phyloP scores from a whole-genome alignment of 1,140 invertebrate genomes.

The Trichoplusia ni region DNA sequence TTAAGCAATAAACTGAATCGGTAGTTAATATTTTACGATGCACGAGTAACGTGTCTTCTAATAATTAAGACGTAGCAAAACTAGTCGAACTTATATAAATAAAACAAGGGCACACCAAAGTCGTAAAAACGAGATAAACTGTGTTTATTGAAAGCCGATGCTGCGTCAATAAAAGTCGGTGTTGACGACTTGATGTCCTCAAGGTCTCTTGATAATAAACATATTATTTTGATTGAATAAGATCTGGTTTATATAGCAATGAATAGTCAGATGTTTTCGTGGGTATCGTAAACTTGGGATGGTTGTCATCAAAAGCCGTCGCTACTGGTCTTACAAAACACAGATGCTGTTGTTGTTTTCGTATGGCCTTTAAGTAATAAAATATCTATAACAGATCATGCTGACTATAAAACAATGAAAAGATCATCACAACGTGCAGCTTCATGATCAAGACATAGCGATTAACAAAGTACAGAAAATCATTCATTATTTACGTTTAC shows the following conservation, averaged over 20 bases:
- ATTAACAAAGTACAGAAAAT: too few species aligned
- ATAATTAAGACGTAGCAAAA: slow-evolving; percentile 14
- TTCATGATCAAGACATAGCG: too few species aligned
- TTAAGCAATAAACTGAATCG: background rate
- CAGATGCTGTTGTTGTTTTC: too few species aligned
- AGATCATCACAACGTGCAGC: too few species aligned
- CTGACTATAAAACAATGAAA: too few species aligned
- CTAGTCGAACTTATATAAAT: slow-evolving; percentile 8
- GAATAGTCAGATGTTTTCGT: too few species aligned
- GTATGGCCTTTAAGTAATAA: too few species aligned
- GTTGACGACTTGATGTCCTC: background rate
- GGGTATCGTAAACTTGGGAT: too few species aligned
- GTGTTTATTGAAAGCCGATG: slow-evolving; percentile 39
- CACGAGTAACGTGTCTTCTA: background rate
- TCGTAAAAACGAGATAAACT: slow-evolving; percentile 25
- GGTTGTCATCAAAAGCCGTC: background rate
- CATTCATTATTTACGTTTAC: too few species aligned
- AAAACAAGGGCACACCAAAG: background rate
- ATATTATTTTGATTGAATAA: background rate
- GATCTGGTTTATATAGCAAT: background rate
- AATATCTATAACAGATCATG: too few species aligned
- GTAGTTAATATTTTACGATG: slow-evolving; percentile 4
- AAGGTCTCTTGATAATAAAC: background rate
- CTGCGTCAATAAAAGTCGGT: slow-evolving; percentile 4
- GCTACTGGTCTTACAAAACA: too few species aligned